Evolutionary conservation across 2,113 vertebrate species (phyloP).

Genomic region (Bufo gargarizans): DNA sequence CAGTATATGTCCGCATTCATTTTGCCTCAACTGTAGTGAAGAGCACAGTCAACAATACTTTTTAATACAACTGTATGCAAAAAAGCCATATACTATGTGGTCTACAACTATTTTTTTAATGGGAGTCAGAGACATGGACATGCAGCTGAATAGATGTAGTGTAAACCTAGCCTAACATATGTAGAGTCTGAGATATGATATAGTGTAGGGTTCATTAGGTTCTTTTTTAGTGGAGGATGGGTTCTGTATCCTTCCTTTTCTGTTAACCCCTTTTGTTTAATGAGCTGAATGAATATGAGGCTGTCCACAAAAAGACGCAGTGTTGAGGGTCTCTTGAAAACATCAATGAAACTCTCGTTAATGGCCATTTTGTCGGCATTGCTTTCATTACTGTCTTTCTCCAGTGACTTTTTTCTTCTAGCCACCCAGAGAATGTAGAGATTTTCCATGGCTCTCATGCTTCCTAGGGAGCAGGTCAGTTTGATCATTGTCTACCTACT

Average conservation of each 20-base stretch:
- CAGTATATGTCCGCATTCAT: too few species aligned
- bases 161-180: too few species aligned
- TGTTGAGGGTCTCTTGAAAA: neutral
- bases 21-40: too few species aligned
- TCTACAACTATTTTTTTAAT: too few species aligned
- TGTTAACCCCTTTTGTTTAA: neutral
- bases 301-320: neutral
- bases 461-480: neutral
- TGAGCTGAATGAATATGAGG: neutral
- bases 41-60: too few species aligned
- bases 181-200: too few species aligned
- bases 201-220: too few species aligned
- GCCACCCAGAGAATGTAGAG: neutral
- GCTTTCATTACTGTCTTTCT: neutral
- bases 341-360: neutral
- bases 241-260: neutral
- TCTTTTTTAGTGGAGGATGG: neutral
- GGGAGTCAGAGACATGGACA: too few species aligned
- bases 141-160: too few species aligned
- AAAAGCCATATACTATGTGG: too few species aligned
- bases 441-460: neutral
- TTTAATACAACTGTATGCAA: too few species aligned
- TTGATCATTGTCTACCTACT: neutral
- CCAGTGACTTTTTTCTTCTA: neutral
- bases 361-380: constrained; percentile 3